Base-by-base conservation (phyloP, 2,797 vertebrate species). In the Coendou prehensilis region DNA sequence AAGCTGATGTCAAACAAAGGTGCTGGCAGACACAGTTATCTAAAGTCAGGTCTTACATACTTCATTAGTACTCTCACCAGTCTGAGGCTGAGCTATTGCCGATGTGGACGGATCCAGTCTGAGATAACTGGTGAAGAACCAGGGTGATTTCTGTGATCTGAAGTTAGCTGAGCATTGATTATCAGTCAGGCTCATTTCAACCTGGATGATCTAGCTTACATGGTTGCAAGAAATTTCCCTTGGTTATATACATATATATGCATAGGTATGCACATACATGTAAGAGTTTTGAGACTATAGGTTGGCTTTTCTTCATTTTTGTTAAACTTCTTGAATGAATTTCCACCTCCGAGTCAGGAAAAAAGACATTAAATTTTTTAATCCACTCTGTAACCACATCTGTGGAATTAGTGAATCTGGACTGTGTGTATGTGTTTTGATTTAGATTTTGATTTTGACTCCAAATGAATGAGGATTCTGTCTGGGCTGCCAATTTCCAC, bases 391-490 rank as follows among this genome's bases (percentile, higher is more conserved):
- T 88, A 94, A 80, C 76, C 73, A 96, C 91, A 90, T 97, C 91
- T 96, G 89, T 89, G 76, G 69, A 95, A 94, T 96, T 93, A 93
- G 20, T 97, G 59, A 96, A 86, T 89, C 91, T 37, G 8, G 56
- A 88, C 11, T 61, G 8, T 84, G 41, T 87, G 50, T 96, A 69
- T 96, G 87, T 75, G 85, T 97, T 97, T 97, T 95, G 85, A 96
- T 96, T 97, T 80, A 56, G 57, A 75, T 86, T 95, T 96, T 93
- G 67, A 52, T 92, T 97, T 97, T 76, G 23, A 95, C 18, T 97
- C 73, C 76, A 96, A 83, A 92, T 94, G 78, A 95, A 80, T 76
- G 85, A 47, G 47, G 54, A 81, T 94, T 89, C 33, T 92, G 90
- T 93, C 71, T 86, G 61, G 14, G 33, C 94, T 96, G 71, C 83